These are phyloP conservation scores for Clytia hemisphaerica DNA, from an alignment of 30 jellyfish, hydroid and myxozoan genomes.

Conservation along the genomic window DNA sequence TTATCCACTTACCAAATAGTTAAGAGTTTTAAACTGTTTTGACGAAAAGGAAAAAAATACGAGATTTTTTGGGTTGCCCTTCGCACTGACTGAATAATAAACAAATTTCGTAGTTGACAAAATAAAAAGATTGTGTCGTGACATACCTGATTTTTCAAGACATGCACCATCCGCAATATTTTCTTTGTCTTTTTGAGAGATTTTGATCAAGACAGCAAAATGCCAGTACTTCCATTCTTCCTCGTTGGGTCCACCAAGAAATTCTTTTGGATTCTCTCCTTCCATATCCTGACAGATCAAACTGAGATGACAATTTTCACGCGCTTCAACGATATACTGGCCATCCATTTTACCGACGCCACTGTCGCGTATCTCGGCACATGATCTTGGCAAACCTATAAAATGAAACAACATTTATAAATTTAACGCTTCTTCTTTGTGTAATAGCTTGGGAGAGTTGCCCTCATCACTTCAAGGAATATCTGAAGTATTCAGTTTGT, in stretches of 20 bases:
- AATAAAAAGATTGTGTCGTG: neutral
- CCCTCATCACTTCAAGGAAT: too few relatives aligned
- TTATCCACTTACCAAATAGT: too few relatives aligned
- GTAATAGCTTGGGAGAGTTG: too few relatives aligned
- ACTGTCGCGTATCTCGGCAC: constrained; percentile 66
- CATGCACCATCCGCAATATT: constrained; percentile 86
- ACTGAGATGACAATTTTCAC: constrained; percentile 79
- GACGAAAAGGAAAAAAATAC: too few relatives aligned
- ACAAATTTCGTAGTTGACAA: neutral
- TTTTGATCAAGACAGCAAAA: constrained; percentile 63
- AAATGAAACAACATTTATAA: neutral
- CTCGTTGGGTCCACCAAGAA: constrained; percentile 84
- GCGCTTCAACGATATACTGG: constrained; percentile 77
- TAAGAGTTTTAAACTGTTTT: too few relatives aligned
- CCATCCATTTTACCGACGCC: constrained; percentile 84
- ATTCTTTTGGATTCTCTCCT: constrained; percentile 65
- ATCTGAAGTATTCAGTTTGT: too few relatives aligned
- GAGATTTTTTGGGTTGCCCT: too few relatives aligned
- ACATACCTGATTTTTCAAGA: constrained; percentile 73
- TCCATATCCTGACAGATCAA: constrained; percentile 86
- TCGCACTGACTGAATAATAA: too few relatives aligned
- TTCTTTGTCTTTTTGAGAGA: constrained; percentile 61
- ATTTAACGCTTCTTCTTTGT: too few relatives aligned
- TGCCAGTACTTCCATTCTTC: constrained; percentile 82
- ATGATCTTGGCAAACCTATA: constrained; percentile 73